phyloP scores from a whole-genome alignment of 2,113 vertebrate genomes.

The western clawed frog (Xenopus tropicalis) region UCB_Xtro_10.0 CM004452.2:36259501-36260000 shows the following conservation, averaged over 20 bases:
- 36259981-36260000: background rate
- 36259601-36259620: too few species aligned
- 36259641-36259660: too few species aligned
- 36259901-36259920: background rate
- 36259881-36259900: background rate
- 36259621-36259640: too few species aligned
- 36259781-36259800: constrained; percentile 41
- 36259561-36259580: too few species aligned
- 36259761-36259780: constrained; percentile 44
- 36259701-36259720: too few species aligned
- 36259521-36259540: too few species aligned
- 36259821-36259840: constrained; percentile 58
- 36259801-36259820: constrained; percentile 45
- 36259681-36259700: too few species aligned
- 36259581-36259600: too few species aligned
- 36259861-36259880: constrained; percentile 3
- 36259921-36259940: constrained; percentile 24
- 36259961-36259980: background rate
- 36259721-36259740: too few species aligned
- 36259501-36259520: too few species aligned
- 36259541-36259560: too few species aligned
- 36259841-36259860: constrained; percentile 55
- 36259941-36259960: constrained; percentile 20
- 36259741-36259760: background rate
- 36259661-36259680: too few species aligned